These are phyloP conservation scores for Chaetogeoica ovagalla DNA, from an alignment of 2,888 invertebrate species.

Conservation along the genomic window DNA sequence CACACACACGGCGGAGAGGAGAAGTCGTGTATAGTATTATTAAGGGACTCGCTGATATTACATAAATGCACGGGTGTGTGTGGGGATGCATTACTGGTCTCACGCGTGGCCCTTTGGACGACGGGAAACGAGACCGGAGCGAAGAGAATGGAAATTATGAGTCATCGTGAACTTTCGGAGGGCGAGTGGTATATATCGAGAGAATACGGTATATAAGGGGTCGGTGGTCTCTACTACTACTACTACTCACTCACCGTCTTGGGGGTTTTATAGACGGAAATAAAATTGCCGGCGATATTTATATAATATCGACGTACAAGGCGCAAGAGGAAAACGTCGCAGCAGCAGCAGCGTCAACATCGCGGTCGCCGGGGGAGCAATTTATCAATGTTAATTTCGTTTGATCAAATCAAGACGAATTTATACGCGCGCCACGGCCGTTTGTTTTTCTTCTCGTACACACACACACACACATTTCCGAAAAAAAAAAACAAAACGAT, in stretches of 20 bases:
- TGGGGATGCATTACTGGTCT: too few relatives aligned
- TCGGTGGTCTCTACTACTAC: background rate
- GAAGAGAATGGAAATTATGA: slow-evolving; percentile 24
- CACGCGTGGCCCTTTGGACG: background rate
- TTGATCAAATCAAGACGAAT: background rate
- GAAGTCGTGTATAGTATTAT: slow-evolving; percentile 29
- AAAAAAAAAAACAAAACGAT: background rate
- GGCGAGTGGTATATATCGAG: slow-evolving; percentile 43
- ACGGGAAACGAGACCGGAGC: slow-evolving; percentile 17
- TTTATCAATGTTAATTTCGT: slow-evolving; percentile 26
- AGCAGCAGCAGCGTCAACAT: too few relatives aligned
- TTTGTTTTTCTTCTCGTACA: background rate
- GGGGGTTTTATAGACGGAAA: slow-evolving; percentile 39
- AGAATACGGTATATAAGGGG: slow-evolving; percentile 25
- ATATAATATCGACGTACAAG: slow-evolving; percentile 7
- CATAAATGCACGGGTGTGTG: slow-evolving; percentile 27
- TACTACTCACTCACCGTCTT: slow-evolving; percentile 21
- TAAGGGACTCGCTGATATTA: too few relatives aligned
- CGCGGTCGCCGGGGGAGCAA: background rate
- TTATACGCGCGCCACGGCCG: background rate
- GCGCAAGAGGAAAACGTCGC: background rate
- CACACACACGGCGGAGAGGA: too few relatives aligned
- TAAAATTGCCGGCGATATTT: slow-evolving; percentile 29
- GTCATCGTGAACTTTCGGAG: slow-evolving; percentile 49
- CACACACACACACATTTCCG: too few relatives aligned